Evolutionary conservation across 2,113 vertebrate species (phyloP).

Genomic region (Glaucidium brasilianum): DNA sequence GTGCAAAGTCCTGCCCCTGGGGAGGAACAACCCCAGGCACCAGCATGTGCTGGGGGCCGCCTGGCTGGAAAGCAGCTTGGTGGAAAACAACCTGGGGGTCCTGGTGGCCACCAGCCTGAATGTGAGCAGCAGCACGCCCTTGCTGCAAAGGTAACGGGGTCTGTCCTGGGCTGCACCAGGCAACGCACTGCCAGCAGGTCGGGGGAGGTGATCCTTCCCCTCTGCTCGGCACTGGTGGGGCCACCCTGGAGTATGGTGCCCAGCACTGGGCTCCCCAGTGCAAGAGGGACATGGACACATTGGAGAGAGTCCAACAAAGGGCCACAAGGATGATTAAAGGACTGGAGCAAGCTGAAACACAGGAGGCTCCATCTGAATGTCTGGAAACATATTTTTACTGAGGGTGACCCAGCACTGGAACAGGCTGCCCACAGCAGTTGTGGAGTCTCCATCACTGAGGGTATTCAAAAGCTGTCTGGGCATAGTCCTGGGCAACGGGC

Average conservation of each 20-base stretch:
- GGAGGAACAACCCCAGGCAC: background rate
- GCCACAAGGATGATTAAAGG: background rate
- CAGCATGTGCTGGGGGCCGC: background rate
- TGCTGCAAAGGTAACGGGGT: background rate
- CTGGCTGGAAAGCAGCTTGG: background rate
- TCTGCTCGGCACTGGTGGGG: background rate
- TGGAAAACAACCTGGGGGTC: background rate
- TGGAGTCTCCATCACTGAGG: background rate
- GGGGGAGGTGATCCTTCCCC: background rate
- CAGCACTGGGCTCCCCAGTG: background rate
- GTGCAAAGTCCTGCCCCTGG: background rate
- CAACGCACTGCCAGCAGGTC: background rate
- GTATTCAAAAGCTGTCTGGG: background rate
- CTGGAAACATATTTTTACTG: background rate
- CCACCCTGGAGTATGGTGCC: background rate
- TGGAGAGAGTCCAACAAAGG: background rate
- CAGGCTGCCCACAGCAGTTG: background rate
- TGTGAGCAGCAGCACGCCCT: background rate
- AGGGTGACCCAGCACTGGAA: background rate
- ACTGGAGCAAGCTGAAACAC: background rate
- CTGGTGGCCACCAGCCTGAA: background rate
- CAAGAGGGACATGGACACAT: too few species aligned
- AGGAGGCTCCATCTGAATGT: background rate
- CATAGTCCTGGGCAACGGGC: background rate
- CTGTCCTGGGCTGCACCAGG: background rate